Evolutionary conservation across 2,797 vertebrate species (phyloP).

Genomic region (Enteromius anoplus): DNA sequence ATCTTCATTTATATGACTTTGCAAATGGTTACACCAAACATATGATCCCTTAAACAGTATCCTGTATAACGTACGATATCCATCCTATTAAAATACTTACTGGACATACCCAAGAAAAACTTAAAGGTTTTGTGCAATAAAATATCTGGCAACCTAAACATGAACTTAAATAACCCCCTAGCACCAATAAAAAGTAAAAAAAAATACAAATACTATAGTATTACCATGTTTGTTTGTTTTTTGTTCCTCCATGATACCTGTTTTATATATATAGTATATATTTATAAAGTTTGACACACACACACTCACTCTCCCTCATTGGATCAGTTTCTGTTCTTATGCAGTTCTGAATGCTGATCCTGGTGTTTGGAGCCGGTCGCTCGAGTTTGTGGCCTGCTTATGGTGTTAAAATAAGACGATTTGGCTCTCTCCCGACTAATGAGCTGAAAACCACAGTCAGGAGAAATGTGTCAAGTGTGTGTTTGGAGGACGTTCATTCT

Average conservation of each 20-base stretch:
- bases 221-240: neutral
- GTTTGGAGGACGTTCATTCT: constrained; percentile 8
- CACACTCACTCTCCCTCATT: neutral
- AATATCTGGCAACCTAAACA: neutral
- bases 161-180: neutral
- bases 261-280: neutral
- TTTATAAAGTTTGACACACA: neutral
- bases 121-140: neutral
- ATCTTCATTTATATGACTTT: neutral
- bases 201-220: neutral
- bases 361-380: neutral
- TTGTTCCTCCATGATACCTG: neutral
- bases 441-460: constrained; percentile 8
- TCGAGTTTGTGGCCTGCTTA: neutral
- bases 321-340: constrained; percentile 30
- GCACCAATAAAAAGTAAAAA: neutral
- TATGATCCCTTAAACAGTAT: neutral
- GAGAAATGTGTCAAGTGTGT: constrained; percentile 9
- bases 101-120: neutral
- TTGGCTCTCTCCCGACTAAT: constrained; percentile 25
- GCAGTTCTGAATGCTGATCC: neutral
- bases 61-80: neutral
- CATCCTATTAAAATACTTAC: neutral
- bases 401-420: constrained; percentile 47
- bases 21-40: constrained; percentile 21